Base-by-base conservation (phyloP, 2,797 vertebrate species). In the Furcifer pardalis region DNA sequence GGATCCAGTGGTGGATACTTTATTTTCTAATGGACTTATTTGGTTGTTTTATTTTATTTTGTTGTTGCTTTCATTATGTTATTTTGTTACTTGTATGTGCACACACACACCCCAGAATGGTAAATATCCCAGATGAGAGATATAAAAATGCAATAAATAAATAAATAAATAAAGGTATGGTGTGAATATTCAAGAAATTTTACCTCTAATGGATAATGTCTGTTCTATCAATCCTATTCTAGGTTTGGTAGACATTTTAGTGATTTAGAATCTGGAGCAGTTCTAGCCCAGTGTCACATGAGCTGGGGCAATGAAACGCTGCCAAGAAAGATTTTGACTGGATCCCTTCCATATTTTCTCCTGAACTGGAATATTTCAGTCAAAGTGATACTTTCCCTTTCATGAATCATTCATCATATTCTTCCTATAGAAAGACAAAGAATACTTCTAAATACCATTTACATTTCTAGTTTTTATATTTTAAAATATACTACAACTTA, bases 401-500 rank as follows among this genome's bases (percentile, higher is more conserved):
- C n/a, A 42, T 10, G 10, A 19, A n/a, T 5, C 35, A 79, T 74
- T 21, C n/a, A n/a, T 75, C 23, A 75, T 27, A 21, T 42, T 76
- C 60, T 75, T 71, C 30, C n/a, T 71, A 15, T 71, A n/a, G n/a
- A n/a, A n/a, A n/a, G 65, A 59, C 75, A 69, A 59, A 77, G 42
- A 77, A 77, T 23, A 15, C 30, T 59, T 12, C 60, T 35, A 9
- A 52, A 74, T 82, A 37, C n/a, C 13, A 75, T 25, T 30, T 46
- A 42, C 40, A 44, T 15, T 21, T 32, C 7, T 37, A 1, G 6
- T 13, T 62, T 5, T 65, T 73, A 40, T 83, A 77, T 85, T 56
- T 27, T n/a, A 76, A 86, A 75, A 87, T 92, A 77, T 88, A 90
- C 59, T 88, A 66, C 15, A 94, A 81, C 59, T 87, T 89, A 90